Evolutionary conservation across 2,888 invertebrate genomes (phyloP).

Genomic region (Plagiodera versicolora): DNA sequence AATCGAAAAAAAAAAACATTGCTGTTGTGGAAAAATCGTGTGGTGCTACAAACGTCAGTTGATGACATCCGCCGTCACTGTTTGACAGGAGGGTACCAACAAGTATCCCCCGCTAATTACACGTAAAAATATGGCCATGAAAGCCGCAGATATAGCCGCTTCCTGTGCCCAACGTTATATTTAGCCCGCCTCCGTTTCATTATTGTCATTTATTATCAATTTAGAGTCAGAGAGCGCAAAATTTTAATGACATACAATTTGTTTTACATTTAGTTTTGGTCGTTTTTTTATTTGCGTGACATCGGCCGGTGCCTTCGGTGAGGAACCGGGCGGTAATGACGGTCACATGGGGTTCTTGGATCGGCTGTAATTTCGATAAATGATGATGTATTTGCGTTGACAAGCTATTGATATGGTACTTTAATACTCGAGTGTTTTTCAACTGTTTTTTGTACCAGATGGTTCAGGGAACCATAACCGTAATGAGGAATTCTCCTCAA

Average conservation of each 20-base stretch:
- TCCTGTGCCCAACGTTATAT: constrained; percentile 50
- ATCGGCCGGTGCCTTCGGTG: constrained; percentile 25
- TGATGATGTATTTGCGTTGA: constrained; percentile 1
- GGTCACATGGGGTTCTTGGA: background rate
- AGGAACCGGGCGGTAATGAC: constrained; percentile 30
- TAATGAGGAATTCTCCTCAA: too few species aligned
- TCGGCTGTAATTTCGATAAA: background rate
- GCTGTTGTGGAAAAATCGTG: too few species aligned
- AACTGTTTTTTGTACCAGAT: too few species aligned
- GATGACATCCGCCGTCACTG: too few species aligned
- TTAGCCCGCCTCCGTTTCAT: constrained; percentile 52
- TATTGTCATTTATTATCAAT: constrained; percentile 57
- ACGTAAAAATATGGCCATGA: constrained; percentile 36
- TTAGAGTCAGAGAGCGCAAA: constrained; percentile 54
- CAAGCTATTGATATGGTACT: background rate
- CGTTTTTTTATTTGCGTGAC: constrained; percentile 42
- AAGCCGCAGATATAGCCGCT: constrained; percentile 46
- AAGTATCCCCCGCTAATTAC: constrained; percentile 37
- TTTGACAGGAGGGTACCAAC: too few species aligned
- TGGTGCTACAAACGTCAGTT: too few species aligned
- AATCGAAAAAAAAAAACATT: too few species aligned
- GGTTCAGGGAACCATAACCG: too few species aligned
- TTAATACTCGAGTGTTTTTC: background rate
- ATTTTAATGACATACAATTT: constrained; percentile 55
- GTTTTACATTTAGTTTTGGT: constrained; percentile 47